Evolutionary conservation across 35 echinoderm and acorn worm genomes (phyloP).

Genomic region (Ptychodera flava): DNA sequence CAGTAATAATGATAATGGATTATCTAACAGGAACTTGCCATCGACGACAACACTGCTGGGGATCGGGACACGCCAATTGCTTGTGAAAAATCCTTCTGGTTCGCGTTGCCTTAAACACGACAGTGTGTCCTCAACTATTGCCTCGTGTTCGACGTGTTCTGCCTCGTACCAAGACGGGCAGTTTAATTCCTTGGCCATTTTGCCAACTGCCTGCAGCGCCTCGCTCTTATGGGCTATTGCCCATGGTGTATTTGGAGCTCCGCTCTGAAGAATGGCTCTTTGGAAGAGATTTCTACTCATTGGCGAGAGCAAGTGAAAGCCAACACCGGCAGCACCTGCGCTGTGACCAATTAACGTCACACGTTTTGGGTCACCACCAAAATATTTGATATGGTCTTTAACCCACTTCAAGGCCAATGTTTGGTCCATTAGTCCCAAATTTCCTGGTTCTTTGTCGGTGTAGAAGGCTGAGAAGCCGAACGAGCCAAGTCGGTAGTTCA

Average conservation of each 20-base stretch:
- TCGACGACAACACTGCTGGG: neutral
- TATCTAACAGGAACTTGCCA: neutral
- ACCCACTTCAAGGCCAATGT: conserved; percentile 64
- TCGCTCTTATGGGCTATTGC: conserved; percentile 49
- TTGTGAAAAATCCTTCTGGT: no score
- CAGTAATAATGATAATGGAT: neutral
- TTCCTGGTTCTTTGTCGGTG: conserved; percentile 37
- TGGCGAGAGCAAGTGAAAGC: conserved; percentile 68
- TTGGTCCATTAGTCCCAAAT: conserved; percentile 81
- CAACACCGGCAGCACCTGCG: conserved; percentile 68
- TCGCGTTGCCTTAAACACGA: conserved; percentile 37
- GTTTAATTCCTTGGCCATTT: conserved; percentile 28
- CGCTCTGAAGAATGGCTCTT: conserved; percentile 73
- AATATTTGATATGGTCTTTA: conserved; percentile 62
- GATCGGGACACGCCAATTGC: no score
- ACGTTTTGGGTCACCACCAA: conserved; percentile 53
- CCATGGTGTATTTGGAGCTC: conserved; percentile 66
- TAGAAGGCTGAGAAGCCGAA: conserved; percentile 64
- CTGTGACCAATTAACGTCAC: conserved; percentile 81
- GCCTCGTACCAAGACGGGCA: conserved; percentile 13
- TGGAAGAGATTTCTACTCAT: conserved; percentile 42
- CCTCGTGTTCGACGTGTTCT: neutral
- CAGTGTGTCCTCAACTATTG: conserved; percentile 34
- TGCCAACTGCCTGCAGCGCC: conserved; percentile 31
- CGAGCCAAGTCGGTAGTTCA: conserved; percentile 83